Conservation (phyloP, 2,797 vertebrate genomes). For the Fistularia commersonii region DNA sequence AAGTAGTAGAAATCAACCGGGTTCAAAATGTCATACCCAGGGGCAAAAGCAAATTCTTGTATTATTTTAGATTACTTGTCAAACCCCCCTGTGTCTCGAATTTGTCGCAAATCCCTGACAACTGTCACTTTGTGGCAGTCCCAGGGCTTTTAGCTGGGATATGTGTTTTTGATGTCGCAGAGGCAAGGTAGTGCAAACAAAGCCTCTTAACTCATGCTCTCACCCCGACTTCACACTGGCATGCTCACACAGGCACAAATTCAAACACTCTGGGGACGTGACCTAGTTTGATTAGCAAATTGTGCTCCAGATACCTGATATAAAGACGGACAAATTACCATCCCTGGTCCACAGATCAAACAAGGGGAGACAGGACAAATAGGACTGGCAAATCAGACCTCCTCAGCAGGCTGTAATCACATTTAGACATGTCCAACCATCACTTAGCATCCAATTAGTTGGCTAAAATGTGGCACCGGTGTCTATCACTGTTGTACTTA, state of each 20-base stretch:
- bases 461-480: too few relatives aligned
- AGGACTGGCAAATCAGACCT: not conserved
- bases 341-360: slow-evolving; percentile 34
- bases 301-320: slow-evolving; percentile 39
- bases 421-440: too few relatives aligned
- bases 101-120: slow-evolving; percentile 37
- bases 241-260: slow-evolving; percentile 9
- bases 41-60: too few relatives aligned
- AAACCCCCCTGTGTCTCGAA: slow-evolving; percentile 30
- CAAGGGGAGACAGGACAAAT: not conserved
- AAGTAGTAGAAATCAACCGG: too few relatives aligned
- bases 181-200: slow-evolving; percentile 33
- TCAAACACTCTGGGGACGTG: slow-evolving; percentile 35
- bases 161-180: slow-evolving; percentile 32
- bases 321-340: slow-evolving; percentile 37
- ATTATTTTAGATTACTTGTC: slow-evolving; percentile 17
- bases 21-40: too few relatives aligned
- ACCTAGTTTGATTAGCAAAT: slow-evolving; percentile 62
- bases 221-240: slow-evolving; percentile 11
- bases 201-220: slow-evolving; percentile 36
- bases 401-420: not conserved
- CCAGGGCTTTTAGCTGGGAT: slow-evolving; percentile 14
- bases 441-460: too few relatives aligned
- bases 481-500: too few relatives aligned
- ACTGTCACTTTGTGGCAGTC: slow-evolving; percentile 35